Percentiles rank a stretch among this genome's conserved stretches.
Conservation (phyloP, 2,113 vertebrate species). For the Ophthalmolycus amberensis region DNA sequence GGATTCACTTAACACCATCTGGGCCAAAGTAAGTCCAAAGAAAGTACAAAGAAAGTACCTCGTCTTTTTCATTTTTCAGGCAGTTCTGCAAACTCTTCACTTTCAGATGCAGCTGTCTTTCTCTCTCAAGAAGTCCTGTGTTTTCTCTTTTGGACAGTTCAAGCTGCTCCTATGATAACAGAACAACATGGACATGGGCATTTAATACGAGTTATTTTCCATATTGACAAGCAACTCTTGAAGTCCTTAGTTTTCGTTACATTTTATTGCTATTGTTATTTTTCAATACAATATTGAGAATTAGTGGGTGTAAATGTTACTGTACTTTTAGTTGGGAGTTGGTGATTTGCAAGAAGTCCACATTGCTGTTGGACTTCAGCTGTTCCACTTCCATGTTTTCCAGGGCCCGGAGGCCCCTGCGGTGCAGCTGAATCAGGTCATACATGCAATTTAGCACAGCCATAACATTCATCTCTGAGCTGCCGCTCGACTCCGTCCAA, state of each 20-base stretch:
- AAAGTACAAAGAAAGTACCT: slow-evolving; percentile 86
- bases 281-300: not conserved
- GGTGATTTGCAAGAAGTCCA: slow-evolving; percentile 90
- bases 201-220: not conserved
- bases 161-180: slow-evolving; percentile 88
- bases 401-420: slow-evolving; percentile 86
- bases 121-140: slow-evolving; percentile 90
- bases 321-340: slow-evolving; percentile 88
- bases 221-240: not conserved
- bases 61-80: slow-evolving; percentile 96
- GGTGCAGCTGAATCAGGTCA: slow-evolving; percentile 91
- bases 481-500: slow-evolving; percentile 80
- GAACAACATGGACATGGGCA: not conserved
- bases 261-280: slow-evolving; percentile 5
- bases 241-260: not conserved
- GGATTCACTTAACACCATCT: not conserved
- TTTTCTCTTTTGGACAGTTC: slow-evolving; percentile 91
- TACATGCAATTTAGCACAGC: slow-evolving; percentile 91
- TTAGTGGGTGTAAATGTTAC: not conserved
- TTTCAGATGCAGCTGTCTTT: slow-evolving; percentile 92
- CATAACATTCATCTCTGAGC: slow-evolving; percentile 85
- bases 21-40: not conserved
- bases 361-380: slow-evolving; percentile 88
- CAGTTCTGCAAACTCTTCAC: slow-evolving; percentile 90
- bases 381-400: slow-evolving; percentile 93